Evolutionary conservation across 2,113 vertebrate species (phyloP), one percentile per base, ranked within the genome.

Genomic region (Australoheros scitulus): DNA sequence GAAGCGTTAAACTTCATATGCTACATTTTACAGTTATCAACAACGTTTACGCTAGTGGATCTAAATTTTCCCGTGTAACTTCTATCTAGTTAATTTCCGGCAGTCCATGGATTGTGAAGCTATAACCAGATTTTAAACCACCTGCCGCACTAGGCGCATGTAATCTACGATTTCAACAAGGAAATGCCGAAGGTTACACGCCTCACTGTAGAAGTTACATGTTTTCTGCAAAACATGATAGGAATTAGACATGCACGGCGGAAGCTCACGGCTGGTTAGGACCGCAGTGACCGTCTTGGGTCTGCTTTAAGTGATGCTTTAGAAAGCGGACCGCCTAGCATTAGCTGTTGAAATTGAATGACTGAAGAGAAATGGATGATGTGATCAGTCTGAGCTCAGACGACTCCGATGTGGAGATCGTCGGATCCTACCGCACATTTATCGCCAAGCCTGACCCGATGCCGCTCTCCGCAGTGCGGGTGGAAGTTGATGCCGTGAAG

Each of bases 321-420:
- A 2, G 59, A 11, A 36, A 75, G 24, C 38, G 9, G 47, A 1
- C 6, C 3, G 5, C 1, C 1, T 1, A 3, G 29, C 55, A 13
- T 14, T 26, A 9, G 72, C 38, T 61, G 8, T 15, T 14, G 36
- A 29, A 5, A 29, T 29, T 26, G 18, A 43, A 15, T 8, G 63
- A 63, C 10, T 1, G 38, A 29, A 47, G 17, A 77, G 60, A 64
- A 3, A 92, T 92, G 92, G 90, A 65, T 2, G 87, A 82, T 2
- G 88, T 83, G 29, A 93, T 93, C 57, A 43, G 1, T 1, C 56
- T 93, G 56, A 93, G 92, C 86, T 94, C 93, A 2, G 88, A 82
- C 24, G 88, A 93, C 60, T 93, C 91, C 0, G 93, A 92, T 15
- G 87, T 92, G 75, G 92, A 92, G 20, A 34, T 93, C 17, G 11